Evolutionary conservation across 2,888 invertebrate species (phyloP).

Genomic region (Hololepta plana): DNA sequence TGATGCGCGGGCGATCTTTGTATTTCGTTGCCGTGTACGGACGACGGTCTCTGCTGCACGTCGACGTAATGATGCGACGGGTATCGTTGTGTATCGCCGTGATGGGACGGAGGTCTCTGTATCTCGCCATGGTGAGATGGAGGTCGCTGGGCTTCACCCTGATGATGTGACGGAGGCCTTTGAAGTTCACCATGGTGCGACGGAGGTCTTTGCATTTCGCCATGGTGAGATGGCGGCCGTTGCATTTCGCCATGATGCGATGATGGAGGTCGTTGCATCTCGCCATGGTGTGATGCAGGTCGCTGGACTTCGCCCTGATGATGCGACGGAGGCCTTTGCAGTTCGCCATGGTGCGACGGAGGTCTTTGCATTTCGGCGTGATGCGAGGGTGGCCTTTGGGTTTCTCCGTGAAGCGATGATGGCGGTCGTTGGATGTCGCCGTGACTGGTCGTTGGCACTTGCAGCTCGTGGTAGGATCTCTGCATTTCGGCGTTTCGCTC

Average conservation of each 20-base stretch:
- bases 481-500: conserved; percentile 28
- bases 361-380: conserved; percentile 15
- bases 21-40: conserved; percentile 9
- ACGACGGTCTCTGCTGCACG: conserved; percentile 11
- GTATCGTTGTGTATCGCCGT: too few relatives aligned
- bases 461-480: conserved; percentile 16
- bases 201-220: too few relatives aligned
- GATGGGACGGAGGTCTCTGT: conserved; percentile 12
- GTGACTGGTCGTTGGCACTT: conserved; percentile 25
- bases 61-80: conserved; percentile 7
- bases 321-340: conserved; percentile 16
- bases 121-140: conserved; percentile 18
- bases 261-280: too few relatives aligned
- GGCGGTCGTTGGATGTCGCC: conserved; percentile 25
- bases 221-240: too few relatives aligned
- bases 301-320: conserved; percentile 17
- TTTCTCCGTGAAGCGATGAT: conserved; percentile 26
- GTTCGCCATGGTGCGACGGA: conserved; percentile 7
- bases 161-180: too few relatives aligned
- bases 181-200: too few relatives aligned
- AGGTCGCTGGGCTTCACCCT: conserved; percentile 12
- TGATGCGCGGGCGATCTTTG: conserved; percentile 7
- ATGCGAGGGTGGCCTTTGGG: conserved; percentile 23
- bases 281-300: conserved; percentile 10
- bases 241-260: too few relatives aligned